A percentile compares a stretch with the other conserved stretches of the same genome.
These are phyloP conservation scores for Nasonia giraulti DNA, from an alignment of 1,140 invertebrate genomes.

Conservation along the genomic window DNA sequence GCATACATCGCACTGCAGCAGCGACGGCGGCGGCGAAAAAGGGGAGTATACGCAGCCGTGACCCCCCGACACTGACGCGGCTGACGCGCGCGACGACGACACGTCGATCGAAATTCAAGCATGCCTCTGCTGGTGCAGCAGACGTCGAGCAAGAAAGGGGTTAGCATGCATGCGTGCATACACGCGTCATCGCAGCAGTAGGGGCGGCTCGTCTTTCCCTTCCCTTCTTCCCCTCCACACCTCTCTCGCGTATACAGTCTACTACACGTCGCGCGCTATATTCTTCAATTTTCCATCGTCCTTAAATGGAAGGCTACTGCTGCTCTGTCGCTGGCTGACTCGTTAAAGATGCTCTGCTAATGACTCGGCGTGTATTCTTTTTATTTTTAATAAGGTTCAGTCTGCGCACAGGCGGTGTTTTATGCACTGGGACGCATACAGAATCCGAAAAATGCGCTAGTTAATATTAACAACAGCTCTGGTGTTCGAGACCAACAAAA, in stretches of 20 bases:
- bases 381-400: conserved; percentile 35
- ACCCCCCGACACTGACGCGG: neutral
- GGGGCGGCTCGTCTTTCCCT: neutral
- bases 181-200: neutral
- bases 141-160: neutral
- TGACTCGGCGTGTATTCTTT: conserved; percentile 31
- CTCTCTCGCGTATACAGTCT: neutral
- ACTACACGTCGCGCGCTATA: neutral
- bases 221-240: neutral
- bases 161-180: conserved; percentile 12
- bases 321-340: neutral
- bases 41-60: neutral
- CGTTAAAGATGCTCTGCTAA: conserved; percentile 30
- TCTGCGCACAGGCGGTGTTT: neutral
- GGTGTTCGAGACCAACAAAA: neutral
- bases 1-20: neutral
- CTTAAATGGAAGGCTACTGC: conserved; percentile 5
- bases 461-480: conserved; percentile 7
- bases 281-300: conserved; percentile 44
- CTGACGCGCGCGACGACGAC: neutral
- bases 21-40: neutral
- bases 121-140: conserved; percentile 11
- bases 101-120: conserved; percentile 37
- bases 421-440: neutral
- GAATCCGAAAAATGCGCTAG: neutral